A percentile compares a stretch with the other conserved stretches of the same genome.
Evolutionary conservation across 2,113 vertebrate species (phyloP).

Genomic region (Sebastes schlegelii): DNA sequence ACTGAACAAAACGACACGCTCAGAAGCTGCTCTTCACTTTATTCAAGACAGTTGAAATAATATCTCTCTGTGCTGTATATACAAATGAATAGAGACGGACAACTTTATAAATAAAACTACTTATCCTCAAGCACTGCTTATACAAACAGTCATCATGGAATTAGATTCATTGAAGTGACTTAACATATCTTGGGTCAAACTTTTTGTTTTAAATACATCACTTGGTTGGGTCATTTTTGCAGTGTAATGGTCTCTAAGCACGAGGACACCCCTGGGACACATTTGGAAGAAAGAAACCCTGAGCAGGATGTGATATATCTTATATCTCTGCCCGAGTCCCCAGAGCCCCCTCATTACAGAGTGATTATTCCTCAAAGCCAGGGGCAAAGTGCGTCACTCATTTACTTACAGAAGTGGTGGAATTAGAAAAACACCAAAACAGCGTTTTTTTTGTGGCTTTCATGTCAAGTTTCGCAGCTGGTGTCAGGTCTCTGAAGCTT

Average conservation of each 20-base stretch:
- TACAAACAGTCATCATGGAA: background rate
- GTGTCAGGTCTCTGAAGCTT: background rate
- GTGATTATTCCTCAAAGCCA: constrained; percentile 36
- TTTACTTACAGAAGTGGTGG: constrained; percentile 22
- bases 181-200: background rate
- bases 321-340: constrained; percentile 6
- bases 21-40: constrained; percentile 12
- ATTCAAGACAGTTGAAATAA: background rate
- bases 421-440: background rate
- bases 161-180: background rate
- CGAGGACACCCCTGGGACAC: constrained; percentile 23
- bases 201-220: background rate
- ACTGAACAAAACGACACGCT: background rate
- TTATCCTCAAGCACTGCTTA: background rate
- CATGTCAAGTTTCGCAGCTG: background rate
- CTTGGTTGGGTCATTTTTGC: background rate
- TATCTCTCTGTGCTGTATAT: background rate
- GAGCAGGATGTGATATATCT: constrained; percentile 35
- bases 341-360: constrained; percentile 49
- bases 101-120: background rate
- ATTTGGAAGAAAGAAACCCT: constrained; percentile 20
- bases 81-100: background rate
- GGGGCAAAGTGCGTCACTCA: constrained; percentile 35
- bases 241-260: background rate
- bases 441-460: background rate